A percentile compares a stretch with the other conserved stretches of the same genome.
Conservation (phyloP, 2,797 vertebrate genomes). For the Neomorphus geoffroyi region DNA sequence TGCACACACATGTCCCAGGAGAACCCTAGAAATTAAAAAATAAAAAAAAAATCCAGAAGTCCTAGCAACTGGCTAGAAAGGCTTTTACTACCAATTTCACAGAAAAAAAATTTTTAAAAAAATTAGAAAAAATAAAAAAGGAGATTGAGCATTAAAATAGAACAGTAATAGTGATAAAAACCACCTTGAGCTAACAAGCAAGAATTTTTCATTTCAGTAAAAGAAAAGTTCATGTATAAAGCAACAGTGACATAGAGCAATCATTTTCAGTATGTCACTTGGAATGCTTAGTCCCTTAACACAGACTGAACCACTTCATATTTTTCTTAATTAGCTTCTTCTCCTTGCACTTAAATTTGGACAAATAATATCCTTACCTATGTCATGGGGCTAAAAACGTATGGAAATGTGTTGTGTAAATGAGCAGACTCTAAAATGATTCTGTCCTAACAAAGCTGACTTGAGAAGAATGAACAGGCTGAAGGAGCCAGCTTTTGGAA, state of each 20-base stretch:
- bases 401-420: neutral
- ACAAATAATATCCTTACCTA: neutral
- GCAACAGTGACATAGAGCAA: neutral
- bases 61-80: neutral
- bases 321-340: neutral
- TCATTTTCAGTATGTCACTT: neutral
- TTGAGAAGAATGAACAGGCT: neutral
- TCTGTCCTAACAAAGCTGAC: neutral
- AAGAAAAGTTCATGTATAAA: neutral
- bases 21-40: neutral
- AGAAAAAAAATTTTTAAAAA: neutral
- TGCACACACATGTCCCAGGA: neutral
- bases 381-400: neutral
- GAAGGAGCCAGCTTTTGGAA: neutral
- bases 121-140: neutral
- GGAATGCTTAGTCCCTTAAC: neutral
- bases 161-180: neutral
- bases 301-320: neutral
- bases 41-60: neutral
- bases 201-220: neutral
- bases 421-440: neutral
- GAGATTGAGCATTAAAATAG: neutral
- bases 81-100: neutral
- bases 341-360: neutral
- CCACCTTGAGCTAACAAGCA: neutral